These are phyloP conservation scores for Colostygia pectinataria DNA, from an alignment of 2,888 invertebrate species.

Conservation along the genomic window DNA sequence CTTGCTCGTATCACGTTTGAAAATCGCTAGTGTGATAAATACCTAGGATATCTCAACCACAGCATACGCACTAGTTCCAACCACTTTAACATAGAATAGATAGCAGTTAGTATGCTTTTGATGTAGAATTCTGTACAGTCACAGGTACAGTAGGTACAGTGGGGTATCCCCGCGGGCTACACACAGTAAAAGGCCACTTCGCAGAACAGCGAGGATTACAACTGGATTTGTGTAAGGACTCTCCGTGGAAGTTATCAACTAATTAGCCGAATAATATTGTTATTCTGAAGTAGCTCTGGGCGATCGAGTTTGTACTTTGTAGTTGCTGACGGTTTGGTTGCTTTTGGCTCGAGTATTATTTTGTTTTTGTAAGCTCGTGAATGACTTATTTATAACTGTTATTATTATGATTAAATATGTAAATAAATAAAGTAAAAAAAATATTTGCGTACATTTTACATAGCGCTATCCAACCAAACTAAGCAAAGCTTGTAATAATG, in stretches of 20 bases:
- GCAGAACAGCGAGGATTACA: slow-evolving; percentile 27
- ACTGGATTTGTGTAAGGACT: slow-evolving; percentile 14
- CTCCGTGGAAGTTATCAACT: slow-evolving; percentile 19
- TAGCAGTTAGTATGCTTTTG: slow-evolving; percentile 37
- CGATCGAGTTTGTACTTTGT: neutral
- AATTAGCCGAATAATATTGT: slow-evolving; percentile 9
- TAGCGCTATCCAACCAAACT: too few species aligned
- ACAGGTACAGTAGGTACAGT: too few species aligned
- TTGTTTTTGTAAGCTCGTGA: too few species aligned
- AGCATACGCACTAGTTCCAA: slow-evolving; percentile 1
- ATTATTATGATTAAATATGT: too few species aligned
- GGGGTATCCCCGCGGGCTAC: slow-evolving; percentile 46
- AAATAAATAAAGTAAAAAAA: too few species aligned
- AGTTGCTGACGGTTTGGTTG: neutral
- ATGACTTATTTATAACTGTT: too few species aligned
- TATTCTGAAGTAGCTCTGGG: neutral
- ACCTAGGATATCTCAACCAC: too few species aligned
- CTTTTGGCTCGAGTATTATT: neutral
- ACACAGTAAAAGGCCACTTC: slow-evolving; percentile 31
- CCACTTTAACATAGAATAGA: slow-evolving; percentile 1
- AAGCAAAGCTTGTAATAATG: too few species aligned
- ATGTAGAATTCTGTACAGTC: too few species aligned
- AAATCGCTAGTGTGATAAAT: too few species aligned
- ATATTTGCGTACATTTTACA: too few species aligned
- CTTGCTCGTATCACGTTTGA: too few species aligned